Evolutionary conservation across 2,888 invertebrate genomes (phyloP).

Genomic region (Polymixis lichenea): DNA sequence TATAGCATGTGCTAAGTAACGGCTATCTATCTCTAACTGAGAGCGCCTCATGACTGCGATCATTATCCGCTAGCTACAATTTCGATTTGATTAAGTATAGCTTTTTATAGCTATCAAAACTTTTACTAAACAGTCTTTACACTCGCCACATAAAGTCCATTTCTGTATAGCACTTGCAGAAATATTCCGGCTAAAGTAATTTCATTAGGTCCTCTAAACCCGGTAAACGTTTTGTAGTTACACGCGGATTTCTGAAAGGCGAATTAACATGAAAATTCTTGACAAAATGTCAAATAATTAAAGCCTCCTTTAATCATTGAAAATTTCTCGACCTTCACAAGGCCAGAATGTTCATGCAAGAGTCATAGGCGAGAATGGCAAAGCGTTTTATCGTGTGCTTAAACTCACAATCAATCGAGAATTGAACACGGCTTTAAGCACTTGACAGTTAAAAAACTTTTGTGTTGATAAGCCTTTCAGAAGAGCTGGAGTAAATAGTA

Average conservation of each 20-base stretch:
- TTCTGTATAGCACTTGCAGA: neutral
- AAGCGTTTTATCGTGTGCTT: neutral
- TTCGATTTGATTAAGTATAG: neutral
- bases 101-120: neutral
- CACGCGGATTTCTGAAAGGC: neutral
- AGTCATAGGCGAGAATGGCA: neutral
- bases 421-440: neutral
- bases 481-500: neutral
- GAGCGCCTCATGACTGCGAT: neutral
- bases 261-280: neutral
- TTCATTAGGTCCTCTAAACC: neutral
- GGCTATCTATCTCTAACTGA: neutral
- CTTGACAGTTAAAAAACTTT: neutral
- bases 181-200: neutral
- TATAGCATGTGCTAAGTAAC: neutral
- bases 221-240: neutral
- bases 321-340: neutral
- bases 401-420: neutral
- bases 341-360: too few species aligned
- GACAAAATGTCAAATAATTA: neutral
- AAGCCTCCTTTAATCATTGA: neutral
- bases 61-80: neutral
- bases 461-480: neutral
- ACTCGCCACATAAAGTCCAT: slow-evolving; percentile 1
- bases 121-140: slow-evolving; percentile 2